These are phyloP conservation scores for Celastrina argiolus DNA, from an alignment of 2,888 invertebrate genomes.

Conservation along the genomic window DNA sequence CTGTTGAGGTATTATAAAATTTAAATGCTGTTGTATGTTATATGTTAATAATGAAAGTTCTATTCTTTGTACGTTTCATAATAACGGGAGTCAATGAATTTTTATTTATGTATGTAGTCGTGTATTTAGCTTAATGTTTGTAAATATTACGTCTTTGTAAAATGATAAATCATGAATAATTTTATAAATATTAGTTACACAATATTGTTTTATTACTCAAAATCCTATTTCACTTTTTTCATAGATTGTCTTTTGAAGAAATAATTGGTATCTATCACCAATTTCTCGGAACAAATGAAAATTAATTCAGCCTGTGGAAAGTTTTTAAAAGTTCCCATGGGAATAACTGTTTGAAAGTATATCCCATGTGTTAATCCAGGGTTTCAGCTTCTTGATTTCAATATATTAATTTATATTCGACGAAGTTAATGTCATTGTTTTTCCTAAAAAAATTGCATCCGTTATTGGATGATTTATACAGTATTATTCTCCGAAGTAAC, in stretches of 20 bases:
- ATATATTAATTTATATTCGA: too few relatives aligned
- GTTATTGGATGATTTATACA: too few relatives aligned
- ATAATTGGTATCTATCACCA: too few relatives aligned
- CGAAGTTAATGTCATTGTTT: too few relatives aligned
- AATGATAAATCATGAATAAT: slow-evolving; percentile 77
- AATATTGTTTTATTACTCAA: slow-evolving; percentile 61
- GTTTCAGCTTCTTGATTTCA: too few relatives aligned
- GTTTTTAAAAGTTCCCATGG: too few relatives aligned
- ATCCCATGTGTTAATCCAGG: too few relatives aligned
- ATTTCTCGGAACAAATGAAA: too few relatives aligned
- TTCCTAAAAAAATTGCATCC: too few relatives aligned
- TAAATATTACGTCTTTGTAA: slow-evolving; percentile 76
- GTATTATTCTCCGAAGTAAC: too few relatives aligned
- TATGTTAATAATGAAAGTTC: slow-evolving; percentile 11
- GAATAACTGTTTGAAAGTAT: too few relatives aligned
- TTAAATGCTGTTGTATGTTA: slow-evolving; percentile 24
- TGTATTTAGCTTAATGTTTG: slow-evolving; percentile 72
- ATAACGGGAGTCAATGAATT: slow-evolving; percentile 71
- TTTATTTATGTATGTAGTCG: slow-evolving; percentile 73
- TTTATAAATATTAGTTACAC: slow-evolving; percentile 75
- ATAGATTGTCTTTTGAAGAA: neutral
- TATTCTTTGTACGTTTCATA: slow-evolving; percentile 57
- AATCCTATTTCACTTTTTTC: neutral
- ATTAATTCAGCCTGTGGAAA: too few relatives aligned
- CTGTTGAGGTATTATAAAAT: slow-evolving; percentile 23